These are phyloP conservation scores for Antheraea assamensis DNA, from an alignment of 2,888 invertebrate species.

Conservation along the genomic window DNA sequence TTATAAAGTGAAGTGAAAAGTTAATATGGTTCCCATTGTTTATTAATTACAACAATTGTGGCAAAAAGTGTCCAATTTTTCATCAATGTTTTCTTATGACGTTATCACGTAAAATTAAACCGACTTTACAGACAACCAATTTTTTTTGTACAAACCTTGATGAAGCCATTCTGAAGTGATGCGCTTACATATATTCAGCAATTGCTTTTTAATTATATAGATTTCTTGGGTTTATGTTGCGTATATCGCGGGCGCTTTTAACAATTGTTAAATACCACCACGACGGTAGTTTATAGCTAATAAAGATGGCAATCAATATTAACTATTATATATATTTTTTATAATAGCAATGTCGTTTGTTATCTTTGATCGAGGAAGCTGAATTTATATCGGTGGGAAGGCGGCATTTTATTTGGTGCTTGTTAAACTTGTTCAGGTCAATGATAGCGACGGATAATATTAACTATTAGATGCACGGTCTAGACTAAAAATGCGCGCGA, in stretches of 20 bases:
- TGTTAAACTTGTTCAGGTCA: background rate
- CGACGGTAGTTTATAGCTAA: background rate
- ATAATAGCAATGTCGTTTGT: slow-evolving; percentile 3
- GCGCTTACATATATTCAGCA: too few relatives aligned
- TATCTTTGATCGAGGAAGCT: background rate
- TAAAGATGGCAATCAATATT: background rate
- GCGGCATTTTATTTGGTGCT: background rate
- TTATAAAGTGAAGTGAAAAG: too few relatives aligned
- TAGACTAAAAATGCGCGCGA: background rate
- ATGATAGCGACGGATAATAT: background rate
- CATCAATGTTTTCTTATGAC: too few relatives aligned
- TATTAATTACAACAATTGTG: too few relatives aligned
- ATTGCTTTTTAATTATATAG: too few relatives aligned
- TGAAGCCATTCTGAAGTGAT: too few relatives aligned
- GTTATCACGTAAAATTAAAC: too few relatives aligned
- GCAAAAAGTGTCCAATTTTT: too few relatives aligned
- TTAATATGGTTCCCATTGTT: too few relatives aligned
- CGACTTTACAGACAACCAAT: too few relatives aligned
- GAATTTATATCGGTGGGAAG: slow-evolving; percentile 3
- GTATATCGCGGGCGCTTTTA: background rate
- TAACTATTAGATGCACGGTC: background rate
- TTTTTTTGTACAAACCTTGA: too few relatives aligned
- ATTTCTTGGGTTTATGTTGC: background rate
- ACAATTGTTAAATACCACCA: background rate
- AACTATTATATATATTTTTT: background rate